Conservation (phyloP, 23 tunicate species). For the Trididemnum clinides region DNA sequence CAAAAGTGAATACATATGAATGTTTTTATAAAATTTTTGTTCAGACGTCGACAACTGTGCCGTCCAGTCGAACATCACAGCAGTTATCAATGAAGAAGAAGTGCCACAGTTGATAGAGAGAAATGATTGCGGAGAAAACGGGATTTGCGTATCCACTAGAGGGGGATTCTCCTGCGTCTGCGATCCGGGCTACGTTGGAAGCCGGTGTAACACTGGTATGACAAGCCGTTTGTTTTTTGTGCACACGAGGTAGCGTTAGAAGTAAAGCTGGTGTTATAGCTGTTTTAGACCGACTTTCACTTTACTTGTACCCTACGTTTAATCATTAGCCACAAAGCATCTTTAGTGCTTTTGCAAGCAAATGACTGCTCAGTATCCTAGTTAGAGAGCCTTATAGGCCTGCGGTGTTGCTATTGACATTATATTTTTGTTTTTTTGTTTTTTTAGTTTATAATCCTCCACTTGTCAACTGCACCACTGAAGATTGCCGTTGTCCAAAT, state of each 20-base stretch:
- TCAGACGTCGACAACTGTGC: slow-evolving; percentile 16
- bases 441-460: slow-evolving; percentile 29
- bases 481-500: slow-evolving; percentile 16
- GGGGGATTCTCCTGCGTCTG: slow-evolving; percentile 29
- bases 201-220: neutral
- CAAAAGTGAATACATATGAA: too few species aligned
- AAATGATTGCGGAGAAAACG: slow-evolving; percentile 48
- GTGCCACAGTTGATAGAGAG: slow-evolving; percentile 1
- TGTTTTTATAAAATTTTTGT: too few species aligned
- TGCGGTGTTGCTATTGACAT: too few species aligned
- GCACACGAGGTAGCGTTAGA: too few species aligned
- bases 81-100: neutral
- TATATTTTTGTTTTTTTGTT: neutral
- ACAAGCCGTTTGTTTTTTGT: neutral
- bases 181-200: neutral
- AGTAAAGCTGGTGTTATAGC: too few species aligned
- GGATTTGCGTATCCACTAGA: slow-evolving; percentile 26
- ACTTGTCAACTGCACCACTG: slow-evolving; percentile 38
- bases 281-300: too few species aligned
- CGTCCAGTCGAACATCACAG: neutral
- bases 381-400: too few species aligned
- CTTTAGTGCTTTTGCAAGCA: too few species aligned
- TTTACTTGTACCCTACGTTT: too few species aligned
- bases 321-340: too few species aligned
- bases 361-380: too few species aligned